Conservation (phyloP, 2,113 vertebrate species). For the Ranitomeya imitator region DNA sequence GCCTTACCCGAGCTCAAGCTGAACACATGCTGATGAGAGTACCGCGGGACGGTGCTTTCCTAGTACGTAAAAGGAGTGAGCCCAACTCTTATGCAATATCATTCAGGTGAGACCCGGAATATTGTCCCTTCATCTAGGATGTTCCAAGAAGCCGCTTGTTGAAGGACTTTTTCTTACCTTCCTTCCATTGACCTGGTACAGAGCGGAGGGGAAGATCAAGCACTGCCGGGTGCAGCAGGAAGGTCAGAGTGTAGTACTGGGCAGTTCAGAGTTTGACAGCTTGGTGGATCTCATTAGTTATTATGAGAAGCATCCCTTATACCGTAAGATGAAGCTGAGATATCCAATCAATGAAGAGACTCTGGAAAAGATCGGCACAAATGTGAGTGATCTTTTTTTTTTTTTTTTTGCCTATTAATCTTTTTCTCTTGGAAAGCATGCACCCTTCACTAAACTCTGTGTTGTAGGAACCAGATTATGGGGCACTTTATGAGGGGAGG, state of each 20-base stretch:
- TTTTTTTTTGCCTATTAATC: no score
- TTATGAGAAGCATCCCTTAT: conserved; percentile 93
- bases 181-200: conserved; percentile 58
- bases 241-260: conserved; percentile 89
- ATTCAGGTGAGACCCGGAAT: conserved; percentile 79
- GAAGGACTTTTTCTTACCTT: neutral
- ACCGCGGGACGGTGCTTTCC: conserved; percentile 92
- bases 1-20: conserved; percentile 86
- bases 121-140: neutral
- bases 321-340: conserved; percentile 98
- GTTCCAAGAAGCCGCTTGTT: neutral
- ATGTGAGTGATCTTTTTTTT: conserved; percentile 73
- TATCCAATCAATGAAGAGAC: conserved; percentile 99
- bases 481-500: conserved; percentile 91
- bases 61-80: conserved; percentile 92
- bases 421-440: neutral
- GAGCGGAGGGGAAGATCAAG: conserved; percentile 98
- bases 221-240: conserved; percentile 97
- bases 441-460: neutral
- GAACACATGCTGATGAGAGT: conserved; percentile 99
- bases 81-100: conserved; percentile 96
- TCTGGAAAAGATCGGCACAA: conserved; percentile 97
- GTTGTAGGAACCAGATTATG: conserved; percentile 91
- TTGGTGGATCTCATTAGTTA: conserved; percentile 96
- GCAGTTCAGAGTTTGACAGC: conserved; percentile 96